Conservation (phyloP, 2,888 invertebrate genomes). For the Cataglyphis cursor region DNA sequence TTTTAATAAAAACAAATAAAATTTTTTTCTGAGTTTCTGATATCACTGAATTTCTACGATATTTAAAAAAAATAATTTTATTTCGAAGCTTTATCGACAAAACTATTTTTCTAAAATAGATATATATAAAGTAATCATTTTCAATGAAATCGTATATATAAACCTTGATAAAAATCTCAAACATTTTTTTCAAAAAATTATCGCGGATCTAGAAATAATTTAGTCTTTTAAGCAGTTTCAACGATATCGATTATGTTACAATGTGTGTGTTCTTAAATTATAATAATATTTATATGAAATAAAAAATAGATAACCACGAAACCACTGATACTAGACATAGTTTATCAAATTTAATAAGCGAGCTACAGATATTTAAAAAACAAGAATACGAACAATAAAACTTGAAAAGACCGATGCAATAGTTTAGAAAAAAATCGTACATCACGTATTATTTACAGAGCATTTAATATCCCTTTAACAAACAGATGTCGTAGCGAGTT, state of each 20-base stretch:
- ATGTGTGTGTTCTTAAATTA: neutral
- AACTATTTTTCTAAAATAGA: neutral
- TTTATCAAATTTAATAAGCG: slow-evolving; percentile 24
- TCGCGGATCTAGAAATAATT: neutral
- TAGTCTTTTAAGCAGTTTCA: neutral
- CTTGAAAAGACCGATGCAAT: neutral
- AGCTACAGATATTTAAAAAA: neutral
- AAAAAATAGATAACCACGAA: slow-evolving; percentile 29
- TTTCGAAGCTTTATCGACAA: neutral
- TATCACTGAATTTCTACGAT: no score
- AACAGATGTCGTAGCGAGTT: neutral
- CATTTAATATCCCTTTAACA: neutral
- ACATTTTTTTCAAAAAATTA: neutral
- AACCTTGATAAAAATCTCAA: neutral
- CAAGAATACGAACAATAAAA: neutral
- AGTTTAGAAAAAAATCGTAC: slow-evolving; percentile 5
- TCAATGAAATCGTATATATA: neutral
- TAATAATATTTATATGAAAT: neutral
- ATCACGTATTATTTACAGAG: neutral
- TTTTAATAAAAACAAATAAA: neutral
- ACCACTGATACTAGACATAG: slow-evolving; percentile 10
- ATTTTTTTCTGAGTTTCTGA: neutral
- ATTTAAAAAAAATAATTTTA: neutral
- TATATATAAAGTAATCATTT: neutral
- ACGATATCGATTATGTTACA: neutral